Evolutionary conservation across 2,888 invertebrate species (phyloP), one percentile per base, ranked within the genome.

Genomic region (Celastrina argiolus): DNA sequence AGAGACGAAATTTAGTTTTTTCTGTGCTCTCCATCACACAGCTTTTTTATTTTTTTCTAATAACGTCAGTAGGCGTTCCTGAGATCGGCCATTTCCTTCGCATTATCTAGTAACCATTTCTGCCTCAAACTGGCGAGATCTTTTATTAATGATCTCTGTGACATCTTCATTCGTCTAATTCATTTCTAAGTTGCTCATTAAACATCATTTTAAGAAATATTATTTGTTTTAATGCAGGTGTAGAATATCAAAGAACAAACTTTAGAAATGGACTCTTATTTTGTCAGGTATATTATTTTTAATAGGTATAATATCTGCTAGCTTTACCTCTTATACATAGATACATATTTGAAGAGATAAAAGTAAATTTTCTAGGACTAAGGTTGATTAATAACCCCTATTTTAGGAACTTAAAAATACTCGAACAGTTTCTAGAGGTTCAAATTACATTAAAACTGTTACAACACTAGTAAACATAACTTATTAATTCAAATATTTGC

Each of bases 1-100:
- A 81, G 89, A 90, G 91, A 88, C 89, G 83, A 87, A 88, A 88
- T 89, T 87, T 81, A 82, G 83, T 86, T 81, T 88, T 88, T 86
- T 90, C 88, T 88, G 85, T 82, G 84, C 81, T 84, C 84, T 85
- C 85, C 84, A 84, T 86, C 84, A 84, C 82, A 81, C 79, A 84
- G 82, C 82, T 83, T 85, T 88, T 88, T 88, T 87, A 82, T n/a
- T 84, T 88, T 85, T 89, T 88, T 87, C 88, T 80, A 83, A 84
- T 84, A 82, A 84, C 81, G 83, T 79, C 83, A 81, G 81, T 83
- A 87, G 86, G 82, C 79, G 82, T 83, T 87, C 78, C 79, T 85
- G 84, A 82, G 82, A 81, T 76, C 80, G 78, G 83, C 82, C 85
- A 87, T 88, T 87, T 87, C 87, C 87, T 88, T 86, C 86, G 84